These are phyloP conservation scores for Brachionus calyciflorus DNA, from an alignment of 1,140 invertebrate species.

Conservation along the genomic window DNA sequence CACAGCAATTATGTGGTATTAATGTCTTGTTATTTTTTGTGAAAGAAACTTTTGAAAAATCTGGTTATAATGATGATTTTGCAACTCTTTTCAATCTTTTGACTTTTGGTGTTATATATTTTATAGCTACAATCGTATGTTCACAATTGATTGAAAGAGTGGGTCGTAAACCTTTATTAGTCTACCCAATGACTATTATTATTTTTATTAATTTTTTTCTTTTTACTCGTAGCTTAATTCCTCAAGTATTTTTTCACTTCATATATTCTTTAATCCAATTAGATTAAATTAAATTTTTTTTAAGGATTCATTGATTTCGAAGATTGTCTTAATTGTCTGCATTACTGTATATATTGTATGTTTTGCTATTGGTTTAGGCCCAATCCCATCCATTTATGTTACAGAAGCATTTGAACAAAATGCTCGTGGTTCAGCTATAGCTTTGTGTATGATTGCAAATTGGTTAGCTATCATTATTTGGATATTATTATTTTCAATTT, in stretches of 20 bases:
- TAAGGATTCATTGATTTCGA: no score
- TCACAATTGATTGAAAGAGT: constrained; percentile 54
- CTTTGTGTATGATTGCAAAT: constrained; percentile 64
- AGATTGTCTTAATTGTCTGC: constrained; percentile 58
- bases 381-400: constrained; percentile 87
- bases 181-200: constrained; percentile 23
- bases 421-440: constrained; percentile 92
- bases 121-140: constrained; percentile 68
- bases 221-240: no score
- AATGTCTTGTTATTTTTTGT: constrained; percentile 76
- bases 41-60: constrained; percentile 68
- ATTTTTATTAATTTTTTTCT: no score
- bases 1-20: constrained; percentile 58
- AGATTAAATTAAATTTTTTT: no score
- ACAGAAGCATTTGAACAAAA: constrained; percentile 93
- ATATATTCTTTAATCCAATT: no score
- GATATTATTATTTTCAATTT: constrained; percentile 47
- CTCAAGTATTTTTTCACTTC: no score
- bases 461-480: constrained; percentile 50
- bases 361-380: constrained; percentile 82
- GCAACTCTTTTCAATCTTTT: constrained; percentile 71
- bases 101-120: constrained; percentile 70
- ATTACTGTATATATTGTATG: constrained; percentile 78
- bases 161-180: constrained; percentile 49
- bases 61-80: constrained; percentile 64